These are phyloP conservation scores for Acrocephalus scirpaceus DNA, from an alignment of 2,797 vertebrate species.

Conservation along the genomic window DNA sequence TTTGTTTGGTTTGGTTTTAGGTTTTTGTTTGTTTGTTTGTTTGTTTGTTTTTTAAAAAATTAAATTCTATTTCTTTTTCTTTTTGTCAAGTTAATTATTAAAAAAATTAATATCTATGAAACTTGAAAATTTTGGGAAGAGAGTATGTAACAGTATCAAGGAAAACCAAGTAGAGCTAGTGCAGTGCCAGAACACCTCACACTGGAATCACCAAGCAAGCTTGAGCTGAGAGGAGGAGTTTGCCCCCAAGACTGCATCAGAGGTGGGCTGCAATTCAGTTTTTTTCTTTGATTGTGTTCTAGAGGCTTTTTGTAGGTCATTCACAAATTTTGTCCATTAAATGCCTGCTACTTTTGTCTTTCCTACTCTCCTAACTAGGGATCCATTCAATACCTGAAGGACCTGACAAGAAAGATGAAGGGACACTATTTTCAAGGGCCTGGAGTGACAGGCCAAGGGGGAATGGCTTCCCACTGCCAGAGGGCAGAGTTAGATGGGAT, in stretches of 20 bases:
- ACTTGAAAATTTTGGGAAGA: neutral
- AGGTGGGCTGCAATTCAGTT: neutral
- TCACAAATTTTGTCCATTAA: neutral
- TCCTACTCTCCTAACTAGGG: neutral
- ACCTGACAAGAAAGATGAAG: neutral
- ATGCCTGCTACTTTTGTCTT: neutral
- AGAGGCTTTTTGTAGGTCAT: neutral
- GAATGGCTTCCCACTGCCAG: neutral
- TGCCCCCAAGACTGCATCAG: neutral
- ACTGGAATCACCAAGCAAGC: neutral
- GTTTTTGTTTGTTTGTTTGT: neutral
- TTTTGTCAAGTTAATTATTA: neutral
- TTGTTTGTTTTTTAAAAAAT: neutral
- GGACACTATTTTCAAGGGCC: neutral
- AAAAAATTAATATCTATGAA: neutral
- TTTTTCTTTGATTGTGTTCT: neutral
- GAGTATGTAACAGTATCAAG: neutral
- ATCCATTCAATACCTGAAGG: neutral
- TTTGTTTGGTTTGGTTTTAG: neutral
- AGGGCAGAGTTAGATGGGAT: neutral
- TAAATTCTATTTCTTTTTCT: neutral
- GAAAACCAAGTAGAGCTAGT: neutral
- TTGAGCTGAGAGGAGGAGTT: neutral
- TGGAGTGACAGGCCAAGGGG: neutral
- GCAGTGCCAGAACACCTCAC: neutral